Percentiles rank a stretch among this genome's conserved stretches.
Evolutionary conservation across 1,140 invertebrate species (phyloP).

Genomic region (Campoletis sonorensis): DNA sequence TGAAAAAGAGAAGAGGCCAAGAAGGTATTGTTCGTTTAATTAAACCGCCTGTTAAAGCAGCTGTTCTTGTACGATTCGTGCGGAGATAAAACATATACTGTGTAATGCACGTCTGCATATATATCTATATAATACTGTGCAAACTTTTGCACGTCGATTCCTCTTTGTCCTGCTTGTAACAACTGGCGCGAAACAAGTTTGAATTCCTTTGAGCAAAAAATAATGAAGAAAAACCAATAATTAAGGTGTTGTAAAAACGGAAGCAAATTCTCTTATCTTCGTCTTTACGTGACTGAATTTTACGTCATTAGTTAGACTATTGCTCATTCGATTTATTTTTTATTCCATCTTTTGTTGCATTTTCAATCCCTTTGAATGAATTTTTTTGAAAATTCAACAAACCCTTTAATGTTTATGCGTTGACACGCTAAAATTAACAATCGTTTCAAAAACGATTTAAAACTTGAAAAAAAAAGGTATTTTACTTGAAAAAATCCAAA

Average conservation of each 20-base stretch:
- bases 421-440: no score
- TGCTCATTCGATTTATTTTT: no score
- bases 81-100: conserved; percentile 13
- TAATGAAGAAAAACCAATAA: not conserved
- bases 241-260: not conserved
- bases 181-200: not conserved
- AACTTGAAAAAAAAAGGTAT: no score
- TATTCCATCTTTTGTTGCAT: no score
- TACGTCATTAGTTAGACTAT: no score
- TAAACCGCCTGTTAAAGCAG: not conserved
- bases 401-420: no score
- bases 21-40: conserved; percentile 21
- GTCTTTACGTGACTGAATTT: not conserved
- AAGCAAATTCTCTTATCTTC: not conserved
- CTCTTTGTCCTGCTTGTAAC: not conserved
- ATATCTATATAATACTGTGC: not conserved
- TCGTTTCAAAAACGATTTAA: no score
- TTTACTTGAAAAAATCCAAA: no score
- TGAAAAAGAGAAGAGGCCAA: conserved; percentile 1
- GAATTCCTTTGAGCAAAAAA: not conserved
- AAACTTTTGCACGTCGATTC: not conserved
- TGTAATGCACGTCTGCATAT: not conserved
- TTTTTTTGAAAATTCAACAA: no score
- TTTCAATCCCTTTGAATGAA: no score
- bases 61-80: conserved; percentile 5